These are phyloP conservation scores for Halichoerus grypus DNA, from an alignment of 2,113 vertebrate genomes.

Conservation along the genomic window DNA sequence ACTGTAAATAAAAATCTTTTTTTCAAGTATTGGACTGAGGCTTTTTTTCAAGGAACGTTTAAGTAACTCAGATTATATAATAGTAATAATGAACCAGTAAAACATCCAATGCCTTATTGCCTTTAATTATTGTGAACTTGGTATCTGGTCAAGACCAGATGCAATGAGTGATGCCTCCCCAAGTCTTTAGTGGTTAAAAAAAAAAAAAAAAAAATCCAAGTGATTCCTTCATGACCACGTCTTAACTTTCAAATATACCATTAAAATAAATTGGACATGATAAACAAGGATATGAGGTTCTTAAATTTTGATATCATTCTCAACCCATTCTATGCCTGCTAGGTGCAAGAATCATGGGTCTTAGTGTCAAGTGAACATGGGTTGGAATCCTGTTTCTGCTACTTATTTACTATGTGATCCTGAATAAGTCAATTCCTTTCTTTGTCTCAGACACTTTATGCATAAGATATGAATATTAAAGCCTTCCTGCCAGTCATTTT, in stretches of 20 bases:
- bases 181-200: not conserved
- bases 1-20: constrained; percentile 8
- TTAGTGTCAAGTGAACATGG: not conserved
- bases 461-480: constrained; percentile 49
- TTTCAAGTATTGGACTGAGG: constrained; percentile 22
- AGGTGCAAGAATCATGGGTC: not conserved
- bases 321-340: not conserved
- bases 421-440: constrained; percentile 12
- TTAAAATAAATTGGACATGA: not conserved
- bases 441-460: constrained; percentile 45
- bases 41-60: constrained; percentile 19
- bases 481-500: not conserved
- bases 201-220: not conserved
- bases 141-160: not conserved
- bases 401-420: constrained; percentile 20
- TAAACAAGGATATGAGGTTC: constrained; percentile 14
- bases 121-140: constrained; percentile 24
- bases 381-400: not conserved
- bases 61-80: constrained; percentile 23
- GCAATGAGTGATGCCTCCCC: not conserved
- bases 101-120: not conserved
- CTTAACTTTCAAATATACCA: constrained; percentile 26
- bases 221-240: constrained; percentile 37
- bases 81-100: constrained; percentile 1
- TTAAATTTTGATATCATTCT: constrained; percentile 22